Percentiles rank a stretch among this genome's conserved stretches.
Conservation (phyloP, 2,888 invertebrate species). For the Drosophila picticornis region DNA sequence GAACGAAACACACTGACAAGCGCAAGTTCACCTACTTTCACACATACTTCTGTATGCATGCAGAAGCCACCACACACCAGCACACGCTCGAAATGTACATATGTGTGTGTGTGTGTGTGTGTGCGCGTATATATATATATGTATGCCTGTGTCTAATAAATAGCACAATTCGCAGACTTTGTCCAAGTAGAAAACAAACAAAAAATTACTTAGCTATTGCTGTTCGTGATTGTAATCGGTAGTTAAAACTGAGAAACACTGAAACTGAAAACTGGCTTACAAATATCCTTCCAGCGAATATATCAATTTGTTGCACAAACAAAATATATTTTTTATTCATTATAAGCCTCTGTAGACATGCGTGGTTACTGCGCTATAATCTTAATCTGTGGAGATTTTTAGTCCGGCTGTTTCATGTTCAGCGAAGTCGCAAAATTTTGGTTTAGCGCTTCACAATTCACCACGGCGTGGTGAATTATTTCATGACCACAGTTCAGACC, state of each 20-base stretch:
- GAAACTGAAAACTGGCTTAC: not conserved
- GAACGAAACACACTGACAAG: not conserved
- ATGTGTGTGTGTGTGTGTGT: not conserved
- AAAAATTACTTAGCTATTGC: not conserved
- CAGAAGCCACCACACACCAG: not conserved
- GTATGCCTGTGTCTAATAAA: not conserved
- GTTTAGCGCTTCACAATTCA: conserved; percentile 46
- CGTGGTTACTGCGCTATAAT: conserved; percentile 14
- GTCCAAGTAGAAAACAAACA: not conserved
- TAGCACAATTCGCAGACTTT: not conserved
- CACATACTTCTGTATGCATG: not conserved
- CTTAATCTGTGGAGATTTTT: conserved; percentile 30
- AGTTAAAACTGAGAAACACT: not conserved
- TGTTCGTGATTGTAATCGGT: not conserved
- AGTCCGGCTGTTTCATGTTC: conserved; percentile 25
- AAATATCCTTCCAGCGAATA: not conserved
- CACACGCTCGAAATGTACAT: not conserved
- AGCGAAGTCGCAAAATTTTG: conserved; percentile 42
- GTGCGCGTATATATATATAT: not conserved
- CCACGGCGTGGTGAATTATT: conserved; percentile 61
- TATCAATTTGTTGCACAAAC: not conserved
- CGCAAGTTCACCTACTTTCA: not conserved
- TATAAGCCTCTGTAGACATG: not conserved
- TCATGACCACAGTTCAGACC: conserved; percentile 41
- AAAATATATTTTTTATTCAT: not conserved